phyloP scores from a whole-genome alignment of 53 echinoderm and acorn worm genomes.

The Echinarachnius parma region DNA sequence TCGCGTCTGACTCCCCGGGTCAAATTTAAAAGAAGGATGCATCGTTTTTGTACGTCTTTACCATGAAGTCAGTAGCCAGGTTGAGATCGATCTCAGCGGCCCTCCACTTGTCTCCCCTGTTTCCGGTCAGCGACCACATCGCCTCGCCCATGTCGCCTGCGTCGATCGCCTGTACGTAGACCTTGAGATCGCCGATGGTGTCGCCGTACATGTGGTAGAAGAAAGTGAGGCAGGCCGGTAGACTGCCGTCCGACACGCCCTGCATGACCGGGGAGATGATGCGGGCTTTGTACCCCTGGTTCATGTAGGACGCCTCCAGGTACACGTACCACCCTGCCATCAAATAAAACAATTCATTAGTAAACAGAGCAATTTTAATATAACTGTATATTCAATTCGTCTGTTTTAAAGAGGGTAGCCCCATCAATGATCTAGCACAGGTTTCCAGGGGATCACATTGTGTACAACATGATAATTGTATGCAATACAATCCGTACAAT shows the following conservation, averaged over 20 bases:
- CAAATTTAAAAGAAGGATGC: too few relatives aligned
- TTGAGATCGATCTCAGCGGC: slow-evolving; percentile 61
- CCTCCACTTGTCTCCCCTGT: slow-evolving; percentile 73
- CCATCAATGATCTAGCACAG: too few relatives aligned
- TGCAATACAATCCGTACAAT: too few relatives aligned
- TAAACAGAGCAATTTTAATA: too few relatives aligned
- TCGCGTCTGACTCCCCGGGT: too few relatives aligned
- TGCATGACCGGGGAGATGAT: slow-evolving; percentile 18
- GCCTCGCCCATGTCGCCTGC: slow-evolving; percentile 6
- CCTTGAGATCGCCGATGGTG: slow-evolving; percentile 35
- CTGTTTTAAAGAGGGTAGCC: too few relatives aligned
- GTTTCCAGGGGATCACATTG: too few relatives aligned
- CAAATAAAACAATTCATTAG: too few relatives aligned
- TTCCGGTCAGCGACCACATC: slow-evolving; percentile 58
- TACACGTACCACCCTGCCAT: slow-evolving; percentile 44
- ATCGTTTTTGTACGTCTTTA: slow-evolving; percentile 4
- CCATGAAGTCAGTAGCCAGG: slow-evolving; percentile 38
- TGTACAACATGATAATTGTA: too few relatives aligned
- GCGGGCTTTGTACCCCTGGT: neutral
- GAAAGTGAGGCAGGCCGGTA: slow-evolving; percentile 41
- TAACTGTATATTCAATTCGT: too few relatives aligned
- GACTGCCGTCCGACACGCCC: slow-evolving; percentile 2
- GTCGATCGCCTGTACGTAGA: neutral
- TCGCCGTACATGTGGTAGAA: slow-evolving; percentile 58
- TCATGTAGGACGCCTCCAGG: slow-evolving; percentile 7